Base-by-base conservation (phyloP, 2,113 vertebrate species). In the Silurus asotus region DNA sequence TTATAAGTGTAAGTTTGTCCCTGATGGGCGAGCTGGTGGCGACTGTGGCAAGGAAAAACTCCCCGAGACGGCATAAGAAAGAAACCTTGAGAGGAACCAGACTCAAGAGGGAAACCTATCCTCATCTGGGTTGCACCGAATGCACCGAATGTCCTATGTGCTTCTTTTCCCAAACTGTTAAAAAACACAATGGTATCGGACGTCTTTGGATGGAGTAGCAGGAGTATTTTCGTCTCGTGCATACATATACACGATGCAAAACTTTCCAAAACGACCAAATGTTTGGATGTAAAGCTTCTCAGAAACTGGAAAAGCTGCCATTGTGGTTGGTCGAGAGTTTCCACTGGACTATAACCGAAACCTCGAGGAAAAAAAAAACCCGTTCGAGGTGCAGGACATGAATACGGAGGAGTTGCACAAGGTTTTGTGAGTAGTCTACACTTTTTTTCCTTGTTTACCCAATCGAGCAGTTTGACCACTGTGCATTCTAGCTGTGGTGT, bases 281-380 rank as follows among this genome's bases (percentile, higher is more conserved):
- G 15, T 76, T 64, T 28, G 76, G 23, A 25, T 53, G 70, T 64
- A 20, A 23, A 53, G 58, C 14, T 84, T 84, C 45, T 28, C 11
- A 28, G 70, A 76, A 84, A 45, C 19, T 37, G 51, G n/a, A 17
- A 74, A n/a, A 28, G 48, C 14, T 76, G 45, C 13, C 23, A 11
- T 53, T 51, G 45, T 61, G 58, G 37, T 84, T 61, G 23, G 11
- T 74, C 20, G 49, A 49, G 28, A 48, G 82, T 84, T 84, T 84
- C 83, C 72, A 84, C 2, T 65, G 48, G 76, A 75, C 56, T 75
- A 19, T 62, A n/a, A 84, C 8, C 56, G 15, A 84, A 74, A 62
- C 58, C 20, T 0, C 37, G 37, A 37, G 37, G 37, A 37, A 37
- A 37, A 37, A 37, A 19, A 48, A 53, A 17, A 8, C 25, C 6